Conservation (phyloP, 2,888 invertebrate species). For the Cinara cedri region DNA sequence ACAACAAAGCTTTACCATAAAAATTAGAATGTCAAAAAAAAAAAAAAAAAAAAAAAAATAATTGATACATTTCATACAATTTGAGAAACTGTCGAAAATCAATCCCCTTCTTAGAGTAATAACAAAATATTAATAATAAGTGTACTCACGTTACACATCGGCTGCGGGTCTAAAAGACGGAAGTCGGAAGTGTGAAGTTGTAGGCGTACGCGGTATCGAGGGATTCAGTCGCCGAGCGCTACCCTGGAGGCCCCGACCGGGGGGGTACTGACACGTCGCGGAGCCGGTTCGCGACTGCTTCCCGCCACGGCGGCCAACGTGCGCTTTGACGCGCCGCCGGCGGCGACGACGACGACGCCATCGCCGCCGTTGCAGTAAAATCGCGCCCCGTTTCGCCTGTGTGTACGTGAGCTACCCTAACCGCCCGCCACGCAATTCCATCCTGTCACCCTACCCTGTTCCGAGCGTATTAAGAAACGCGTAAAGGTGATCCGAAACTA, state of each 20-base stretch:
- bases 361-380: conserved; percentile 18
- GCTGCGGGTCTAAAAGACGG: no score
- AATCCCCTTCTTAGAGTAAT: no score
- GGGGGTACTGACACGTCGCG: conserved; percentile 27
- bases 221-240: conserved; percentile 9
- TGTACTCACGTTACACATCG: conserved; percentile 9
- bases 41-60: no score
- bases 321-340: conserved; percentile 30
- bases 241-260: background rate
- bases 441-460: no score
- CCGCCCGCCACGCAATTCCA: background rate
- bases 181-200: no score
- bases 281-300: conserved; percentile 50
- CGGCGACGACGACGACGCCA: conserved; percentile 14
- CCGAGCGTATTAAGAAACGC: background rate
- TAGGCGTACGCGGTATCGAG: background rate
- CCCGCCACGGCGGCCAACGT: background rate
- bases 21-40: no score
- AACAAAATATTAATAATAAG: no score
- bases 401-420: no score
- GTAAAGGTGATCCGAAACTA: no score
- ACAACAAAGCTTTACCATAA: no score
- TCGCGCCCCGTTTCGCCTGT: conserved; percentile 2
- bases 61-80: no score
- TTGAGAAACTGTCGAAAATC: no score